Conservation (phyloP, 1,140 invertebrate species). For the Neodiprion pinetum region DNA sequence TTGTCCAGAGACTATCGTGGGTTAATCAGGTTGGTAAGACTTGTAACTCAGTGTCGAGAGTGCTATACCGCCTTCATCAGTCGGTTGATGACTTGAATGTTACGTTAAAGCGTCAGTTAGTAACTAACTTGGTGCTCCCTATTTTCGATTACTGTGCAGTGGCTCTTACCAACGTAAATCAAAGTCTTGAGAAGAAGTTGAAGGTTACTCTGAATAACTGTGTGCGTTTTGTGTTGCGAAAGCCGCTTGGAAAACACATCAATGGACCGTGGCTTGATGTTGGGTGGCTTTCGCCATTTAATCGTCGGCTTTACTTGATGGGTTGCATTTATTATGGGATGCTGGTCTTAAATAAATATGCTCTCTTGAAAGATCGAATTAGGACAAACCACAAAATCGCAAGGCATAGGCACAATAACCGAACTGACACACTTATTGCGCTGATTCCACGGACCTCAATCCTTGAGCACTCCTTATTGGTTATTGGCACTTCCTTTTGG, state of each 20-base stretch:
- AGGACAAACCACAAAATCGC: background rate
- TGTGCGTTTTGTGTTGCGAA: background rate
- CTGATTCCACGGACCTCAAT: background rate
- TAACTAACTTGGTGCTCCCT: background rate
- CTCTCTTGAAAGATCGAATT: background rate
- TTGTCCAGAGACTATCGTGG: too few relatives aligned
- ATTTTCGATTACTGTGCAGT: slow-evolving; percentile 4
- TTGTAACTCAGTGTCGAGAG: background rate
- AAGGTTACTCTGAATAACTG: slow-evolving; percentile 4
- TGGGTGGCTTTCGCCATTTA: background rate
- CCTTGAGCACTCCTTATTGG: background rate
- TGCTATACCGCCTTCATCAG: background rate
- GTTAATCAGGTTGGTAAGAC: too few relatives aligned
- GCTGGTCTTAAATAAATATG: background rate
- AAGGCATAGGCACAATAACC: background rate
- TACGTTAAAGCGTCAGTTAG: too few relatives aligned
- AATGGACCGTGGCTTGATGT: background rate
- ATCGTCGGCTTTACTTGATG: background rate
- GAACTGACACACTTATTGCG: background rate
- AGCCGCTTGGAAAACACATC: background rate
- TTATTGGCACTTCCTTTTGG: background rate
- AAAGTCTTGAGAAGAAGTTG: background rate
- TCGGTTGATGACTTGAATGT: background rate
- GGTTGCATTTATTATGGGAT: background rate
- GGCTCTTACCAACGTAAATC: background rate